Evolutionary conservation across 2,113 vertebrate species (phyloP).

Genomic region (Mobula hypostoma): DNA sequence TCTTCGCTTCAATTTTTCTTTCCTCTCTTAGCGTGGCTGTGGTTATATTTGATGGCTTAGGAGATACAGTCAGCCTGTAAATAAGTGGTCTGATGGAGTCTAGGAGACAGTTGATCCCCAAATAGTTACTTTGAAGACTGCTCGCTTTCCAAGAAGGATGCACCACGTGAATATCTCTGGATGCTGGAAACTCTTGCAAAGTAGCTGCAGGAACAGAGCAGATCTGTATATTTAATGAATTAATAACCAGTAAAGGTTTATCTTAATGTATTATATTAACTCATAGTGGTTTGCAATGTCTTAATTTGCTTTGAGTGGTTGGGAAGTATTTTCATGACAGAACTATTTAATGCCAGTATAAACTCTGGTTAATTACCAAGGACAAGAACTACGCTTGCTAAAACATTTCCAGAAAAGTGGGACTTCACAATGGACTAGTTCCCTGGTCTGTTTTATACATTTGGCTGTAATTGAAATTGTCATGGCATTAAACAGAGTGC

Average conservation of each 20-base stretch:
- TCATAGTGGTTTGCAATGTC: background rate
- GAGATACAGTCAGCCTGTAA: background rate
- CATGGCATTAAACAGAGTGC: background rate
- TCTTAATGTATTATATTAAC: background rate
- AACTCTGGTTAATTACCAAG: constrained; percentile 10
- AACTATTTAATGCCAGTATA: constrained; percentile 26
- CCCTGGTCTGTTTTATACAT: background rate
- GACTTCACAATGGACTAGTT: background rate
- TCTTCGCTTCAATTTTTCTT: background rate
- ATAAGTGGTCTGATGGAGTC: background rate
- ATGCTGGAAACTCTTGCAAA: background rate
- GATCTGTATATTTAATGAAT: background rate
- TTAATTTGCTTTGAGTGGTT: background rate
- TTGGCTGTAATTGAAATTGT: constrained; percentile 12
- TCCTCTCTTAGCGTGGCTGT: background rate
- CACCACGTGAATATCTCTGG: background rate
- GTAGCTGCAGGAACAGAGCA: background rate
- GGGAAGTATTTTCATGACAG: background rate
- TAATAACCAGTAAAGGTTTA: background rate
- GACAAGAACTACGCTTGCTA: background rate
- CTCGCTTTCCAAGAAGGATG: background rate
- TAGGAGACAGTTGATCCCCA: too few species aligned
- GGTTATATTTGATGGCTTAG: background rate
- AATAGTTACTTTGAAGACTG: background rate
- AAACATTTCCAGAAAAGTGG: background rate